A percentile compares a stretch with the other conserved stretches of the same genome.
phyloP scores from a whole-genome alignment of 1,140 invertebrate genomes.

The Drosophila nikananu region DNA sequence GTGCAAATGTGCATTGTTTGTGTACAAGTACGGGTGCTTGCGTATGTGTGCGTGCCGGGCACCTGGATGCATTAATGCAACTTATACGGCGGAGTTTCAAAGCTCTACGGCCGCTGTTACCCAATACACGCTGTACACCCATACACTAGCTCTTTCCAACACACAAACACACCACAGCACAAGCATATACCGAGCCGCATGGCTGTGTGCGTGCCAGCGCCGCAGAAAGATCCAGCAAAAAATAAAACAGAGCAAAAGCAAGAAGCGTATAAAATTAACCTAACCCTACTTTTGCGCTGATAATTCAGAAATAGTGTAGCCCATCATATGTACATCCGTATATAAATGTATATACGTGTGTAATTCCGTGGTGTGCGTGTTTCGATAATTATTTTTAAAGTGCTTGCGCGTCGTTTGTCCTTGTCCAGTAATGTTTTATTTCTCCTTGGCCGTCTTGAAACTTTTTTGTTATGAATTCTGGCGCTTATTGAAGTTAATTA shows the following conservation, averaged over 20 bases:
- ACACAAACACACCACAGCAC: constrained; percentile 27
- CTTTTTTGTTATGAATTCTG: neutral
- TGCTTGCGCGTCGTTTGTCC: constrained; percentile 47
- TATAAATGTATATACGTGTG: constrained; percentile 26
- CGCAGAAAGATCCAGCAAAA: constrained; percentile 83
- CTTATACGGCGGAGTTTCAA: constrained; percentile 58
- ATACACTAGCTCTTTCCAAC: constrained; percentile 32
- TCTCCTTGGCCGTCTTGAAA: neutral
- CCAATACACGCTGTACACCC: constrained; percentile 70
- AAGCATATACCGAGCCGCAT: constrained; percentile 10
- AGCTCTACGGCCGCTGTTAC: constrained; percentile 58
- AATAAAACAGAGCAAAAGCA: constrained; percentile 69
- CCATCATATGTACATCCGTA: constrained; percentile 39
- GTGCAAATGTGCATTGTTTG: constrained; percentile 43
- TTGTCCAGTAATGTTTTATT: constrained; percentile 41
- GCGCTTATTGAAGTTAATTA: neutral
- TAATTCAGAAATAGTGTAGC: constrained; percentile 79
- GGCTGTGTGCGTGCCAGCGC: constrained; percentile 65
- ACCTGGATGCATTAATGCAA: constrained; percentile 68
- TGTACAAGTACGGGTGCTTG: constrained; percentile 23
- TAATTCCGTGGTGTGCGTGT: constrained; percentile 34
- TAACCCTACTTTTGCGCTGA: constrained; percentile 82
- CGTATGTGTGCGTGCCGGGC: constrained; percentile 59
- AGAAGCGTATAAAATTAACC: constrained; percentile 81
- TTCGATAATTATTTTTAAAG: constrained; percentile 69